phyloP scores from a whole-genome alignment of 2,113 vertebrate genomes.

The Morone chrysops region DNA sequence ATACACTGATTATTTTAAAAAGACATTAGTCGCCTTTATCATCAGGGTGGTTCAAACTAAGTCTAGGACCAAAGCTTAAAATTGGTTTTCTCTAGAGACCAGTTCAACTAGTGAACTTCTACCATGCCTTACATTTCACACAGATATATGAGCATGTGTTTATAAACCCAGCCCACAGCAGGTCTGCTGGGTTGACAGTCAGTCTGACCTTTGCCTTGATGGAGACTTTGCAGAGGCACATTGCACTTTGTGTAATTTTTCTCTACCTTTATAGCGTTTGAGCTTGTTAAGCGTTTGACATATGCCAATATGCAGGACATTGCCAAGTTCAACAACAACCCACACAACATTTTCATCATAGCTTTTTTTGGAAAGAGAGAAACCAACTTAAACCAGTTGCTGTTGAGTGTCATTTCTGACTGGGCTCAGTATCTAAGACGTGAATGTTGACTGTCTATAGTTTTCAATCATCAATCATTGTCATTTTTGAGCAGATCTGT shows the following conservation, averaged over 20 bases:
- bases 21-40: no score
- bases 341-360: conserved; percentile 16
- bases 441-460: not conserved
- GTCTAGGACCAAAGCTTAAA: not conserved
- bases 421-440: not conserved
- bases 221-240: not conserved
- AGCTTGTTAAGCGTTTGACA: conserved; percentile 1
- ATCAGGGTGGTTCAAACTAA: not conserved
- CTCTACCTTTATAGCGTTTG: not conserved
- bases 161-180: not conserved
- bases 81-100: not conserved
- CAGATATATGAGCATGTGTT: not conserved
- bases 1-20: no score
- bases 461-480: no score
- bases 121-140: not conserved
- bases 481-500: no score
- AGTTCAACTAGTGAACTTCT: not conserved
- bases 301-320: not conserved
- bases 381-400: not conserved
- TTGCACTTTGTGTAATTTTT: not conserved
- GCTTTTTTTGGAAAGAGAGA: not conserved
- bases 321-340: not conserved
- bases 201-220: conserved; percentile 20
- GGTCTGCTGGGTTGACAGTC: conserved; percentile 7
- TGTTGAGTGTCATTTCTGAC: not conserved